Evolutionary conservation across 2,888 invertebrate species (phyloP).

Genomic region (Halictus ligatus): DNA sequence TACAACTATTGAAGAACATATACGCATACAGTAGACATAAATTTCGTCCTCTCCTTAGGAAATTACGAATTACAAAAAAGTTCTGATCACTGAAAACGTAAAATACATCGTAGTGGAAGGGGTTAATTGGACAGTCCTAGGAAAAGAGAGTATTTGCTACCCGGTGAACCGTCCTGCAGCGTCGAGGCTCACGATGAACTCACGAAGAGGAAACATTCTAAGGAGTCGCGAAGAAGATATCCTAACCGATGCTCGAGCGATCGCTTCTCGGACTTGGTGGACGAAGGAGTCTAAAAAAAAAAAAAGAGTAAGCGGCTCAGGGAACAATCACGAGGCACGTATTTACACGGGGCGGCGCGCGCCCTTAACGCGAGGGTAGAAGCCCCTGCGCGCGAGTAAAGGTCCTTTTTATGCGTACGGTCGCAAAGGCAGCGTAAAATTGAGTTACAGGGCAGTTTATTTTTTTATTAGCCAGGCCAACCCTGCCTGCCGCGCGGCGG

Average conservation of each 20-base stretch:
- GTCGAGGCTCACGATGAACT: neutral
- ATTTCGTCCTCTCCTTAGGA: too few species aligned
- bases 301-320: conserved; percentile 52
- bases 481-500: conserved; percentile 66
- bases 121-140: neutral
- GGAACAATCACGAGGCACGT: conserved; percentile 67
- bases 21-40: too few species aligned
- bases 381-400: conserved; percentile 72
- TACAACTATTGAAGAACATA: too few species aligned
- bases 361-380: conserved; percentile 71
- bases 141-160: neutral
- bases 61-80: too few species aligned
- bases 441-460: conserved; percentile 81
- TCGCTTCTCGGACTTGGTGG: conserved; percentile 29
- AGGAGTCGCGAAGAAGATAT: neutral
- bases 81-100: too few species aligned
- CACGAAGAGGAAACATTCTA: neutral
- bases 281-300: conserved; percentile 63
- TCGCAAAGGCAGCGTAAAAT: conserved; percentile 80
- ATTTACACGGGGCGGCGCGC: conserved; percentile 69
- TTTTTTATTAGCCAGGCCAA: conserved; percentile 79
- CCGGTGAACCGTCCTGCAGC: neutral
- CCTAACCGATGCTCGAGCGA: neutral
- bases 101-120: too few species aligned
- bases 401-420: conserved; percentile 73